Base-by-base conservation (phyloP, 2,888 invertebrate species). In the Amiota mariae region DNA sequence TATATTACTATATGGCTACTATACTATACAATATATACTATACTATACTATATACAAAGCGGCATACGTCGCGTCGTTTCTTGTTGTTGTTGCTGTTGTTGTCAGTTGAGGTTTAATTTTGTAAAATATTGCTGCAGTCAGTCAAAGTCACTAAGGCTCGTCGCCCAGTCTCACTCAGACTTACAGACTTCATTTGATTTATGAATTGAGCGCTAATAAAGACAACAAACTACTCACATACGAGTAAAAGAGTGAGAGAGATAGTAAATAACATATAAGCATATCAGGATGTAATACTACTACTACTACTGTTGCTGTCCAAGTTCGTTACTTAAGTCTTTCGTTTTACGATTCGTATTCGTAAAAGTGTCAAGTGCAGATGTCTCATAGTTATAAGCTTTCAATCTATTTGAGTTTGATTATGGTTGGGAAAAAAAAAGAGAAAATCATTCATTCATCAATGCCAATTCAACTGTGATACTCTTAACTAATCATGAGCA, bases 171-270 rank as follows among this genome's bases (percentile, higher is more conserved):
- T 18, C 11, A 24, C 11, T 11, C 20, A 61, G 61, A 61, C 24
- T 20, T 54, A 70, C 73, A 66, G 57, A 70, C 76, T 76, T 74
- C 75, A 81, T 82, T 84, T 83, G 83, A 83, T 83, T 83, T 85
- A 83, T 83, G 79, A 66, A 76, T 78, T 71, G 78, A 75, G 74
- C 76, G 73, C 85, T 83, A 83, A 83, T 83, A 83, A 83, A 83
- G 83, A 83, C 83, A 83, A 84, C 82, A 85, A 84, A 80, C 85
- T 79, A 81, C 85, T 81, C 75, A 81, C 85, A 81, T 78, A 59
- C 20, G 59, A 59, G 10, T 18, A 6, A 20, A 8, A 20, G 20
- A 59, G 18, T 15, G 24, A 24, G 3, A 24, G 24, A 24, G 24
- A 24, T 24, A 24, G 3, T 24, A 24, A 24, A 24, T 2, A 24